Evolutionary conservation across 2,797 vertebrate genomes (phyloP), one percentile per base, ranked within the genome.

Genomic region (Miichthys miiuy): DNA sequence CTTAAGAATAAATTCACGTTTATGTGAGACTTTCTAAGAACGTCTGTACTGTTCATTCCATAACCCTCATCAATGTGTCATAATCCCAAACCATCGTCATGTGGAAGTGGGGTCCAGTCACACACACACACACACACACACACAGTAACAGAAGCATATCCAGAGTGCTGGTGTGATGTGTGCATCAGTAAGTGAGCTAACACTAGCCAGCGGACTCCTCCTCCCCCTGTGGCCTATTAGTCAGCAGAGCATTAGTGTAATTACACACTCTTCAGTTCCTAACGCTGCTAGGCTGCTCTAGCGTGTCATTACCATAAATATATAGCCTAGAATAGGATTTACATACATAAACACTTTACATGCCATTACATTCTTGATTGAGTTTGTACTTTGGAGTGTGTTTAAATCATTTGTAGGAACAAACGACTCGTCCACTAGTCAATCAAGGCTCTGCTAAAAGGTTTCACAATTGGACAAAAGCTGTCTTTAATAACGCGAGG

Each of bases 161-260:
- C 14, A 2, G 16, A 73, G 38, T 60, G 71, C 60, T 77, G 73
- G 72, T 86, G 71, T 80, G 72, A 58, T 83, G 72, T 75, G 72
- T 75, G 77, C 82, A 79, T 78, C 67, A 68, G 81, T 78, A 78
- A 83, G 75, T 61, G 77, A 91, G 77, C 86, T 87, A 82, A 81
- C 84, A 67, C 72, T 87, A 86, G 87, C 80, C 81, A 84, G 74
- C 51, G 1, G 87, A 79, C 84, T 75, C 76, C 64, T 69, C 72
- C 75, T 93, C 88, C 88, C 88, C 92, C 90, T 87, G 90, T 91
- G 92, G 91, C 87, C 92, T 83, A 89, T 94, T 91, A 92, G 85
- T 83, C 89, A 91, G 87, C 7, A 34, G 87, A 90, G 92, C 90
- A 93, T 92, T 91, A 91, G 89, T 92, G 90, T 94, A 94, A 93